Conservation (phyloP, 2,888 invertebrate genomes). For the Megalurothrips usitatus region DNA sequence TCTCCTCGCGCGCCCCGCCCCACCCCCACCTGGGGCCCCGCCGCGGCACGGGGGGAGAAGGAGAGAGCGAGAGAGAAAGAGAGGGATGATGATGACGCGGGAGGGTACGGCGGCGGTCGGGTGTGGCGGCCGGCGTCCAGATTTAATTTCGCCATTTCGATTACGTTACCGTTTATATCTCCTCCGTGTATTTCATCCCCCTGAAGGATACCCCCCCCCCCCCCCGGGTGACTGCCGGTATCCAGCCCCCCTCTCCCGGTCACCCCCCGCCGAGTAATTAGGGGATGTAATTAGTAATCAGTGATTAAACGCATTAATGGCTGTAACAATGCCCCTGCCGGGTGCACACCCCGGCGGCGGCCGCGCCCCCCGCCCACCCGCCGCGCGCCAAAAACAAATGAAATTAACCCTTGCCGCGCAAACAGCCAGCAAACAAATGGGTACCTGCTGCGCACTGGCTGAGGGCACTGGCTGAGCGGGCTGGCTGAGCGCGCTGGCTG, state of each 20-base stretch:
- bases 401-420: no score
- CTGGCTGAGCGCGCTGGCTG: no score
- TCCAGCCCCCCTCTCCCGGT: not conserved
- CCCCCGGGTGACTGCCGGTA: not conserved
- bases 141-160: conserved; percentile 20
- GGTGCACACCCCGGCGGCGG: not conserved
- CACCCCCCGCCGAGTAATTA: not conserved
- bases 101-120: not conserved
- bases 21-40: not conserved
- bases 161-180: conserved; percentile 13
- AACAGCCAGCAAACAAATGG: no score
- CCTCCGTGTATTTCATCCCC: not conserved
- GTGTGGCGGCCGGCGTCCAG: not conserved
- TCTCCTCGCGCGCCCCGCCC: not conserved
- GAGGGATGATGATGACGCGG: no score
- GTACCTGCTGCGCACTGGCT: no score
- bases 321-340: not conserved
- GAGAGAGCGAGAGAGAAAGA: no score
- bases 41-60: no score
- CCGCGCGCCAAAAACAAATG: no score
- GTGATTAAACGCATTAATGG: conserved; percentile 13
- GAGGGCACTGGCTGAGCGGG: no score
- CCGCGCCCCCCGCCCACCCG: no score
- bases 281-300: not conserved
- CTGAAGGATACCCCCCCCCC: not conserved